phyloP scores from a whole-genome alignment of 2,888 invertebrate genomes.

The Mesoligia furuncula region DNA sequence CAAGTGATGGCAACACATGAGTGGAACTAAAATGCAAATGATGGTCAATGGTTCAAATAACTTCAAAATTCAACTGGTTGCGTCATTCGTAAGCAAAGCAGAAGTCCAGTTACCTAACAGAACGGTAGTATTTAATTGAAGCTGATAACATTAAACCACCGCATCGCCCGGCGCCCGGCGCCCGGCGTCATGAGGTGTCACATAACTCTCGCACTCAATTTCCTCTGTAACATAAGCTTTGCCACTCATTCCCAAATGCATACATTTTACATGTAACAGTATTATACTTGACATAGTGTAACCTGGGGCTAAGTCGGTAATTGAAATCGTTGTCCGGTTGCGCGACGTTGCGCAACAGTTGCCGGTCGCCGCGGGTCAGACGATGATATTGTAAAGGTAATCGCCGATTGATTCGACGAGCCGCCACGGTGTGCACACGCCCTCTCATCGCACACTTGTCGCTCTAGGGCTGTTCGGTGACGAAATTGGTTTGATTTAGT shows the following conservation, averaged over 20 bases:
- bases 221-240: conserved; percentile 29
- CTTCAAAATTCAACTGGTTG: not conserved
- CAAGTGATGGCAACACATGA: not conserved
- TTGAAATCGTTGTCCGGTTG: conserved; percentile 44
- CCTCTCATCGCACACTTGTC: conserved; percentile 17
- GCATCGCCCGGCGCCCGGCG: not conserved
- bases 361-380: conserved; percentile 10
- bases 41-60: not conserved
- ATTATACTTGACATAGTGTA: conserved; percentile 29
- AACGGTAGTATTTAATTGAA: conserved; percentile 45
- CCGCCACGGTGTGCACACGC: conserved; percentile 13
- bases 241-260: conserved; percentile 16
- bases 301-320: conserved; percentile 47
- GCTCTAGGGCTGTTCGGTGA: conserved; percentile 5
- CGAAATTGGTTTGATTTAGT: conserved; percentile 9
- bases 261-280: conserved; percentile 13
- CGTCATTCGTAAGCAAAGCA: conserved; percentile 9
- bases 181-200: not conserved
- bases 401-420: conserved; percentile 30
- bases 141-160: conserved; percentile 13
- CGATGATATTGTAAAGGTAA: conserved; percentile 22
- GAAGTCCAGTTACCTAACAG: not conserved
- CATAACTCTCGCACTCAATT: conserved; percentile 44
- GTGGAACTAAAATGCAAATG: not conserved
- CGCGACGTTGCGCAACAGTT: conserved; percentile 17